Base-by-base conservation (phyloP, 2,888 invertebrate species). In the Drosophila basisetae region DNA sequence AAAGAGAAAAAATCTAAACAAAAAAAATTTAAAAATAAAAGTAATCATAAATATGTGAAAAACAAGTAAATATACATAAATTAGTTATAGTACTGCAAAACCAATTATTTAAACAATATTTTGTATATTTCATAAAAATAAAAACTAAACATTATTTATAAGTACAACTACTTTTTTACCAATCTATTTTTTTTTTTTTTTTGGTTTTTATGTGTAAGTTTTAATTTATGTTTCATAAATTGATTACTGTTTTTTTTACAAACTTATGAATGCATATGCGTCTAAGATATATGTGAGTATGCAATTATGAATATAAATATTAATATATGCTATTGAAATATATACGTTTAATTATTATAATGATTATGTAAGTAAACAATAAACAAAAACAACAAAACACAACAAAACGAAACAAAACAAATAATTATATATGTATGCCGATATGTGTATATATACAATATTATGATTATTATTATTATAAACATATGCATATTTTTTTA, bases 401-500 rank as follows among this genome's bases (percentile, higher is more conserved):
- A 35, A 60, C 18, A 61, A 52, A 33, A 58, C 37, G 52, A 59
- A 35, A 60, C 18, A 61, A 41, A 43, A 54, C 33, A 35, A 43
- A 59, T 50, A 47, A 53, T 43, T 55, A 25, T 35, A 43, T 59
- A 49, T 49, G 53, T 30, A 60, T 64, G 39, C 53, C 55, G 58
- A 65, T 50, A 70, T 61, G 62, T 58, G 67, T 55, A 71, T 69
- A 65, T 49, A 66, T 54, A 58, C 49, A 64, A 35, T 18, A 64
- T 65, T 54, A 65, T 60, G 49, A 55, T 61, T 58, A 63, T 73
- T 61, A 64, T 74, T 71, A 78, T 74, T 68, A 75, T 74, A 77
- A 55, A 75, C 54, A 78, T 76, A 79, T 64, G 78, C 80, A 89
- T 78, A 83, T 89, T 85, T 85, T 47, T 84, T 89, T 83, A 80